Evolutionary conservation across 2,888 invertebrate species (phyloP).

Genomic region (Ophion costatus): DNA sequence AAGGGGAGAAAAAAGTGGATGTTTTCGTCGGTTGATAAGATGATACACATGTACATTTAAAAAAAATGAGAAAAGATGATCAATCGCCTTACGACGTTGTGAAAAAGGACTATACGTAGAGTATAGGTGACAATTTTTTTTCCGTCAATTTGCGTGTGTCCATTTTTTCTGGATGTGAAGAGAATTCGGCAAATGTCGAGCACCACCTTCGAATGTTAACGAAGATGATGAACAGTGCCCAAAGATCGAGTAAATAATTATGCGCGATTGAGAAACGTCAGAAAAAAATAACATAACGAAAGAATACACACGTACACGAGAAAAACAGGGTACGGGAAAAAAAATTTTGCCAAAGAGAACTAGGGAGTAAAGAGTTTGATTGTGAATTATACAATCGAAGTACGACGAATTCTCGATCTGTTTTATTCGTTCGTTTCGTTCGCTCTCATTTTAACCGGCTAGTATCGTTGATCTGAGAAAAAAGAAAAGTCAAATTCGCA

Average conservation of each 20-base stretch:
- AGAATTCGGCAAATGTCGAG: slow-evolving; percentile 15
- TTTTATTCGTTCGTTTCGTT: background rate
- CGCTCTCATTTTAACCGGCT: background rate
- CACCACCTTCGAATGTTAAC: slow-evolving; percentile 45
- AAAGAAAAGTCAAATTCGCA: too few species aligned
- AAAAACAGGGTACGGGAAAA: slow-evolving; percentile 61
- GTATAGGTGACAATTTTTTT: slow-evolving; percentile 51
- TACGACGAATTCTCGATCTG: background rate
- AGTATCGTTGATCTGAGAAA: too few species aligned
- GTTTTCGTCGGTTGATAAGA: slow-evolving; percentile 25
- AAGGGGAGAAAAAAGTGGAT: background rate
- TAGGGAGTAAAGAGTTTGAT: slow-evolving; percentile 41
- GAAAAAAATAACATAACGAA: slow-evolving; percentile 10
- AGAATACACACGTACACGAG: slow-evolving; percentile 29
- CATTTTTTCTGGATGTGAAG: slow-evolving; percentile 49
- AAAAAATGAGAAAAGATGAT: slow-evolving; percentile 9
- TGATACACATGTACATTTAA: slow-evolving; percentile 10
- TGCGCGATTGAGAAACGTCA: slow-evolving; percentile 8
- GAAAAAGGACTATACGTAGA: slow-evolving; percentile 3
- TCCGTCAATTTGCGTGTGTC: slow-evolving; percentile 53
- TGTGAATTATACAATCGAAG: slow-evolving; percentile 21
- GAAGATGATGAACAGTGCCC: slow-evolving; percentile 15
- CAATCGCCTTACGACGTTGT: slow-evolving; percentile 19
- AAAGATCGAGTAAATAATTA: slow-evolving; percentile 44
- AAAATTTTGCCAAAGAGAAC: slow-evolving; percentile 63